These are phyloP conservation scores for Cinara cedri DNA, from an alignment of 2,888 invertebrate genomes.

Conservation along the genomic window DNA sequence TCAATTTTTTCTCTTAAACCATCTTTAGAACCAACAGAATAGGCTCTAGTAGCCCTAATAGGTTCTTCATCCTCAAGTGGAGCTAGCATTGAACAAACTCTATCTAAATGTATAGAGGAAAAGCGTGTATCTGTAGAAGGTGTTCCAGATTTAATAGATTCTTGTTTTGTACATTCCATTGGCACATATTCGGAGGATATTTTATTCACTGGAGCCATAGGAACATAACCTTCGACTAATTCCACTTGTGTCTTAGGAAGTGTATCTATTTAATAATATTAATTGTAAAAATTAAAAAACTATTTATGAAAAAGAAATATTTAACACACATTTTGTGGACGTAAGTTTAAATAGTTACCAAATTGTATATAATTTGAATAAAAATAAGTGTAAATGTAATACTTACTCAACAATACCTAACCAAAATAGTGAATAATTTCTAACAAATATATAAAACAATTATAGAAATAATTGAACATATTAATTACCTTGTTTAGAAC, in stretches of 20 bases:
- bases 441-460: neutral
- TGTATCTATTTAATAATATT: conserved; percentile 15
- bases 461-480: neutral
- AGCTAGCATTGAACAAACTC: conserved; percentile 76
- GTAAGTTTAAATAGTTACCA: neutral
- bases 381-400: neutral
- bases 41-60: conserved; percentile 74
- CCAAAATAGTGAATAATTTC: neutral
- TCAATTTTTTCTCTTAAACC: conserved; percentile 59
- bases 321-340: neutral
- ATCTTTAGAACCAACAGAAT: conserved; percentile 84
- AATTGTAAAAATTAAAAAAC: neutral
- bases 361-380: neutral
- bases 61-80: conserved; percentile 69
- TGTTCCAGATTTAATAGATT: conserved; percentile 77
- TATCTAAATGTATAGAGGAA: conserved; percentile 80
- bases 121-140: conserved; percentile 81
- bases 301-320: neutral
- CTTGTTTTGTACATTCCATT: conserved; percentile 50
- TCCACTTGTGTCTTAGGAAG: conserved; percentile 16
- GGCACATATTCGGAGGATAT: conserved; percentile 58
- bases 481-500: conserved; percentile 49
- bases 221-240: conserved; percentile 68
- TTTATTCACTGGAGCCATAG: conserved; percentile 68
- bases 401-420: neutral